These are phyloP conservation scores for Ptilonorhynchus violaceus DNA, from an alignment of 2,113 vertebrate species.

Conservation along the genomic window DNA sequence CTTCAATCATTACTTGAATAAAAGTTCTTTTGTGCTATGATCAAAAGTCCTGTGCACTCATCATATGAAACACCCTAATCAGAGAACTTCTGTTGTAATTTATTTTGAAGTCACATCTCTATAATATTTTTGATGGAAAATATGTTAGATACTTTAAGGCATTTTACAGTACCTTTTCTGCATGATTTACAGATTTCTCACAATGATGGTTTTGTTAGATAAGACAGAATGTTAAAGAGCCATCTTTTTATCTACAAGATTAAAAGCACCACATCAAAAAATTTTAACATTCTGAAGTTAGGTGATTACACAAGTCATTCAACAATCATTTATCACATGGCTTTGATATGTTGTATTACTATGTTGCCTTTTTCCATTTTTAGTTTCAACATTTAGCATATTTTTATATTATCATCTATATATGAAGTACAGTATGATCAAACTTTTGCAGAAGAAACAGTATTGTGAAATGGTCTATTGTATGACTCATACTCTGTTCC, in stretches of 20 bases:
- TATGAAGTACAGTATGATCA: neutral
- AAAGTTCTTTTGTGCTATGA: neutral
- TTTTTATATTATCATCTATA: neutral
- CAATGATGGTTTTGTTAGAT: neutral
- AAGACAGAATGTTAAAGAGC: neutral
- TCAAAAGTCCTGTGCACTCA: neutral
- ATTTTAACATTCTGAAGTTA: neutral
- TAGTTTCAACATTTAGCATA: neutral
- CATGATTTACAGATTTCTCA: neutral
- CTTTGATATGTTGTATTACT: neutral
- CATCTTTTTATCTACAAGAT: neutral
- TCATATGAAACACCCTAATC: neutral
- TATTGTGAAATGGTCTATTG: neutral
- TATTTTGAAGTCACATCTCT: neutral
- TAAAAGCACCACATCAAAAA: neutral
- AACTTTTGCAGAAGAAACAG: neutral
- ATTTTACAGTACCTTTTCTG: neutral
- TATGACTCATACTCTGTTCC: neutral
- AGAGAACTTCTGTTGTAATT: neutral
- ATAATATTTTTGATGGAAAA: neutral
- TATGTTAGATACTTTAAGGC: neutral
- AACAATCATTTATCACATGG: neutral
- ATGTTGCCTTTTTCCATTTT: neutral
- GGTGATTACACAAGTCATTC: neutral
- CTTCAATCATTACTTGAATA: neutral